Base-by-base conservation (phyloP, 2,888 invertebrate species). In the Orthosia gothica region DNA sequence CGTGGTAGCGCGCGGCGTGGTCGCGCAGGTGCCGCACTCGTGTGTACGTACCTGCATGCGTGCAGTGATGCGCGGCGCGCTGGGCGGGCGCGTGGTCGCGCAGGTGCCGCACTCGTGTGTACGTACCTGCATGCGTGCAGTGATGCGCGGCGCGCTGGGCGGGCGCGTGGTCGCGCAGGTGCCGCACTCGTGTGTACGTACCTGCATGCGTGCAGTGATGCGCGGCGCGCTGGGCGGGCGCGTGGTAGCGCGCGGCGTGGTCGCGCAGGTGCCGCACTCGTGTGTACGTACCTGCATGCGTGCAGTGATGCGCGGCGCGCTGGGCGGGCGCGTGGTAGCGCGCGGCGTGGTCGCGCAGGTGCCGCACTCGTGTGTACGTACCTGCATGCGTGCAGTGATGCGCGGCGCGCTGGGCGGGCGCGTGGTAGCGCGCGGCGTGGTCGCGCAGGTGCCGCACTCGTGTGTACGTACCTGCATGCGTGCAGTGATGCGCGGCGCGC, bases 21-120 rank as follows among this genome's bases (percentile, higher is more conserved):
- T 98, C 98, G 83, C 97, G 97, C 80, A 98, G 96, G 93, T 98
- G 98, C 97, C 97, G 94, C 98, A 98, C 68, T 12, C 13, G 20
- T 13, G 23, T 26, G 20, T 20, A 20, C 12, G 72, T 79, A 86
- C 84, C 78, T 54, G 67, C 54, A 70, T 76, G 84, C n/a, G 78
- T 45, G 82, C 81, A 84, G 72, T 45, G 74, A 77, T 80, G 81
- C 87, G 54, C 50, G 26, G 81, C 74, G 83, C 65, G 88, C 50
- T 83, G 86, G 82, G 40, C 63, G 49, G 81, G 83, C 47, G 68
- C 54, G 81, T 98, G 98, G 86, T 98, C 98, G 83, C 97, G 97
- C 80, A 98, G 96, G 93, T 98, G 98, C 97, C 97, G 94, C 98
- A 98, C 69, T 26, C 26, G 26, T 26, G 26, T 26, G 26, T 26